A percentile compares a stretch with the other conserved stretches of the same genome.
Evolutionary conservation across 2,113 vertebrate genomes (phyloP).

Genomic region (Bos taurus): ARS-UCD2.0 NC_037343.1:41125501-41126000

Average conservation of each 20-base stretch:
- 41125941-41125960: background rate
- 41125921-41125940: accelerated
- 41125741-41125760: background rate
- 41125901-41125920: accelerated
- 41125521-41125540: background rate
- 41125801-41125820: background rate
- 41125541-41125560: background rate
- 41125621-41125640: background rate
- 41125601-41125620: background rate
- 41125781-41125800: background rate
- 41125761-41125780: too few relatives aligned
- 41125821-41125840: background rate
- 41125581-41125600: background rate
- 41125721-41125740: background rate
- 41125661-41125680: background rate
- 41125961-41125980: background rate
- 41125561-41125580: background rate
- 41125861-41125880: background rate
- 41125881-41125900: background rate
- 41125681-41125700: background rate
- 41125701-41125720: background rate
- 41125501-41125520: background rate
- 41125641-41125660: background rate
- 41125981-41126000: background rate
- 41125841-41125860: background rate